Evolutionary conservation across 2,113 vertebrate genomes (phyloP).

Genomic region (Malurus alboscapulatus): DNA sequence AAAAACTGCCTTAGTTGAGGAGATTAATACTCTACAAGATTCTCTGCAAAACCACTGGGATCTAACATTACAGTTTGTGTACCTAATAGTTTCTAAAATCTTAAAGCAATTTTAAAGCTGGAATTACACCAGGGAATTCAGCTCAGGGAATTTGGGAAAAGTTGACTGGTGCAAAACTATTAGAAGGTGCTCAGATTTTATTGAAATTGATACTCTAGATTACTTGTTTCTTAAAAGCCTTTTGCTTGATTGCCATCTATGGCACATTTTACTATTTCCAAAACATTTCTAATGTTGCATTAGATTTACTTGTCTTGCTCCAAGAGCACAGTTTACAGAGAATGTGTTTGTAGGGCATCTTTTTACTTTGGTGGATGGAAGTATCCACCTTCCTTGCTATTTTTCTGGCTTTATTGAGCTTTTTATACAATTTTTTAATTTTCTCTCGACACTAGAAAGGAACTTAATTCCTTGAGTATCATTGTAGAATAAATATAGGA

Average conservation of each 20-base stretch:
- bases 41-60: background rate
- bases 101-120: background rate
- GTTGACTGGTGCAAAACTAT: background rate
- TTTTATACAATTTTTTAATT: background rate
- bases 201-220: background rate
- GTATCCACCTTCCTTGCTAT: background rate
- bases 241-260: background rate
- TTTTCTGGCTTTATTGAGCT: background rate
- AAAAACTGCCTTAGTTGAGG: background rate
- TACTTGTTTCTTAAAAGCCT: background rate
- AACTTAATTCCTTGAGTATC: background rate
- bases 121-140: background rate
- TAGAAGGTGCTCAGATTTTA: background rate
- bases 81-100: background rate
- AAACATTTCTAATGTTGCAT: background rate
- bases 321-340: background rate
- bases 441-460: background rate
- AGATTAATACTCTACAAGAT: background rate
- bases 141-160: constrained; percentile 53
- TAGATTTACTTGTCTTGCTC: background rate
- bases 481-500: background rate
- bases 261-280: background rate
- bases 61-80: background rate
- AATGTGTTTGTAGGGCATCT: background rate
- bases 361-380: background rate